Percentiles rank a stretch among this genome's conserved stretches.
Evolutionary conservation across 1,140 invertebrate genomes (phyloP).

Genomic region (Trichoplusia ni): DNA sequence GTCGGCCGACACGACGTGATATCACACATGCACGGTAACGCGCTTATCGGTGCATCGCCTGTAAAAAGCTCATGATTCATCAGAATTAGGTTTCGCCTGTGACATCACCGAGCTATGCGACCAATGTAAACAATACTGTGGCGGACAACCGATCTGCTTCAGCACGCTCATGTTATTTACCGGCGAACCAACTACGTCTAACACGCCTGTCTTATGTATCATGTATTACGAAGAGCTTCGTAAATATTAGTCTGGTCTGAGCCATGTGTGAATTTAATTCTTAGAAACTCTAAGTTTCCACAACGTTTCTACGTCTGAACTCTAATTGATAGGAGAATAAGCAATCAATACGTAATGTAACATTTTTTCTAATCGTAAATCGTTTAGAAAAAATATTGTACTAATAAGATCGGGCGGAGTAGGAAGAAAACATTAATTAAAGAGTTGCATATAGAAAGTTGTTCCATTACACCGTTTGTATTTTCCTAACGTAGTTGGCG

Average conservation of each 20-base stretch:
- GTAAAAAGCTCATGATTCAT: conserved; percentile 76
- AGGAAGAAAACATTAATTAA: conserved; percentile 19
- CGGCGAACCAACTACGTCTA: conserved; percentile 1
- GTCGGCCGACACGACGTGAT: conserved; percentile 51
- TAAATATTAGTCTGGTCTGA: conserved; percentile 31
- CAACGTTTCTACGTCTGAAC: neutral
- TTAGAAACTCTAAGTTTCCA: conserved; percentile 24
- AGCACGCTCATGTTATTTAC: conserved; percentile 22
- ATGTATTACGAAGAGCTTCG: neutral
- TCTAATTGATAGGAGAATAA: neutral
- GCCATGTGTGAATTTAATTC: conserved; percentile 31
- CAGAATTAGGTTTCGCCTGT: conserved; percentile 69
- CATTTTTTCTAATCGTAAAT: too few relatives aligned
- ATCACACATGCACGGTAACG: conserved; percentile 59
- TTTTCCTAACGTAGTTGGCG: conserved; percentile 1
- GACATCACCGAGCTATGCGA: conserved; percentile 66
- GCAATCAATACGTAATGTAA: too few relatives aligned
- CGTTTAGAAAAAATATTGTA: conserved; percentile 15
- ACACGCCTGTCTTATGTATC: neutral
- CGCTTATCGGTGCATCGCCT: conserved; percentile 75
- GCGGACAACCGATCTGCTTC: conserved; percentile 20
- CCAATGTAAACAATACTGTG: conserved; percentile 34
- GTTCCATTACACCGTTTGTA: conserved; percentile 9
- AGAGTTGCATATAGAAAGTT: conserved; percentile 17
- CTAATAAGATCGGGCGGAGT: conserved; percentile 14